Conservation (phyloP, 2,797 vertebrate species). For the Loriculus beryllinus region DNA sequence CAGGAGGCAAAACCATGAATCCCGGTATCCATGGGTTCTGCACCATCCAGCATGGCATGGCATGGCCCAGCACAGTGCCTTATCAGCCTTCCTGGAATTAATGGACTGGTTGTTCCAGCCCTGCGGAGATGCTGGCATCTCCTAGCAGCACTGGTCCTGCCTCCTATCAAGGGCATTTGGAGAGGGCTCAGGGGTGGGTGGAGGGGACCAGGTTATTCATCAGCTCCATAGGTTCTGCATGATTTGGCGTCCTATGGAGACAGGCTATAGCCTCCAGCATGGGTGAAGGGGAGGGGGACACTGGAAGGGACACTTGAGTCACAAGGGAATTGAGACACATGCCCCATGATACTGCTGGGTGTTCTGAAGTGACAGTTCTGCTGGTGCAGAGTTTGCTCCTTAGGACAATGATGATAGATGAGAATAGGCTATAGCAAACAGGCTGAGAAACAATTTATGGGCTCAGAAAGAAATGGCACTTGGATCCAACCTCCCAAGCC, state of each 20-base stretch:
- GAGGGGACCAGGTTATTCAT: slow-evolving; percentile 41
- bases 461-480: neutral
- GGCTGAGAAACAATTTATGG: neutral
- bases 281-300: neutral
- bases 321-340: fast-evolving
- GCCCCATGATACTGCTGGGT: neutral
- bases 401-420: neutral
- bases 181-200: neutral
- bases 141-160: neutral
- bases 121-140: neutral
- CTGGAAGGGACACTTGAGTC: neutral
- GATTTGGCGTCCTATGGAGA: neutral
- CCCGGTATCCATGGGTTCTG: neutral
- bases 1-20: fast-evolving
- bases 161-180: slow-evolving; percentile 52
- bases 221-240: slow-evolving; percentile 42
- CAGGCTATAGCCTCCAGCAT: neutral
- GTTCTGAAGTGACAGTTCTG: fast-evolving
- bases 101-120: slow-evolving; percentile 38
- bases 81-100: slow-evolving; percentile 49
- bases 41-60: neutral
- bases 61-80: neutral
- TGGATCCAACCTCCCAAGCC: neutral
- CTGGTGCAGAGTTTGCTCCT: neutral
- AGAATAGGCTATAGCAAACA: fast-evolving